These are phyloP conservation scores for Chelon labrosus DNA, from an alignment of 2,797 vertebrate genomes.

Conservation along the genomic window DNA sequence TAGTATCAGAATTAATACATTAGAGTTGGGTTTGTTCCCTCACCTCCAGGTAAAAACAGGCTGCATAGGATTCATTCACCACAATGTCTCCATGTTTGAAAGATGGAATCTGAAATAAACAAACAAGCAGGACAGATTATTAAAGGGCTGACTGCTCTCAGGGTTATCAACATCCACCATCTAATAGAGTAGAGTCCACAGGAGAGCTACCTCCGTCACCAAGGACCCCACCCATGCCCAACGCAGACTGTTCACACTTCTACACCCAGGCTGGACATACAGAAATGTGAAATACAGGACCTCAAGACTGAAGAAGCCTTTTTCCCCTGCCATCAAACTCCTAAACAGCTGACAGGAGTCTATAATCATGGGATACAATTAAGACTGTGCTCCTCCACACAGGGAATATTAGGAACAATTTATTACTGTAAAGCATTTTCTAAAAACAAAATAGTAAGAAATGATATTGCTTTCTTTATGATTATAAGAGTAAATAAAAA, in stretches of 20 bases:
- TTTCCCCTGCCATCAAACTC: no score
- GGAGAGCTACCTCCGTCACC: no score
- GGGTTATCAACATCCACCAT: not conserved
- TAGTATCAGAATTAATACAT: no score
- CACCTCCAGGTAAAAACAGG: conserved; percentile 85
- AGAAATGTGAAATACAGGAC: no score
- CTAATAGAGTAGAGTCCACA: no score
- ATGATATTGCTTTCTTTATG: not conserved
- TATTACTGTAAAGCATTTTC: not conserved
- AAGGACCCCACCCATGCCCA: no score
- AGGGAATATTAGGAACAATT: not conserved
- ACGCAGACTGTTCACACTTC: no score
- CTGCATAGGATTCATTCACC: conserved; percentile 80
- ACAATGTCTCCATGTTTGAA: conserved; percentile 79
- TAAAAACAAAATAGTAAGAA: not conserved
- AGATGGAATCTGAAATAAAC: conserved; percentile 73
- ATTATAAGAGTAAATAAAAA: not conserved
- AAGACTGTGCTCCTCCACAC: not conserved
- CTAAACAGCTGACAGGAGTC: not conserved
- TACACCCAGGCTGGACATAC: no score
- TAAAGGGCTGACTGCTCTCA: not conserved
- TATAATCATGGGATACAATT: conserved; percentile 19
- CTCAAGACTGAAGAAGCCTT: no score
- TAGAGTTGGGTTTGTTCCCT: conserved; percentile 9
- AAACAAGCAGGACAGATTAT: not conserved